Base-by-base conservation (phyloP, 2,797 vertebrate genomes). In the Falco novaeseelandiae region DNA sequence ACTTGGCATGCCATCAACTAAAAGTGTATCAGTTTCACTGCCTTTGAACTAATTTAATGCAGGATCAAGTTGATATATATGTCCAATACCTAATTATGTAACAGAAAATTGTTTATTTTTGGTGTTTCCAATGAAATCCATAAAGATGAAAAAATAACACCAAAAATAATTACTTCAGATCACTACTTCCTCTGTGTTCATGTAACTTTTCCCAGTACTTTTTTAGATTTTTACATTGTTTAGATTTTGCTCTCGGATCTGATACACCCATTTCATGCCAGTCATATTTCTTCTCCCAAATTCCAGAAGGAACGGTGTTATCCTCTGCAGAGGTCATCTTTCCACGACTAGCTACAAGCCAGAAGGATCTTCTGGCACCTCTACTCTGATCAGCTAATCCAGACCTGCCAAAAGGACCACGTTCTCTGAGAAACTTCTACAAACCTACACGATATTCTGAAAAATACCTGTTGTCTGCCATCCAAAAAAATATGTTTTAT, bases 321-420 rank as follows among this genome's bases (percentile, higher is more conserved):
- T 2, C 58, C 34, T 76, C 12, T 65, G 66, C 46, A 69, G 29
- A 71, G 88, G 14, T 55, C 20, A 4, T 57, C 19, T 71, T 77
- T 58, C 58, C 42, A 30, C 0, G 0, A 13, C 36, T 59, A 3
- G 25, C 3, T 42, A 52, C 11, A 36, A 83, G 8, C 55, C 65
- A 88, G 52, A 84, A 36, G 1, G 1, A 49, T 57, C 42, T 86
- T 84, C 61, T 3, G 7, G 42, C 46, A 58, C 49, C 14, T 82
- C 30, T 69, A 14, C 12, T 78, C 55, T 38, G 15, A 78, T 54
- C 54, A 54, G 9, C 19, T 87, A 80, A 79, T 62, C 42, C 73
- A 73, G 46, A 76, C 22, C 8, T 83, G 34, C n/a, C 70, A 57
- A 69, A 86, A 94, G 61, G 11, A 83, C 6, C 9, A 26, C 9